A percentile compares a stretch with the other conserved stretches of the same genome.
Conservation (phyloP, 2,797 vertebrate species). For the Ctenopoma multispine region DNA sequence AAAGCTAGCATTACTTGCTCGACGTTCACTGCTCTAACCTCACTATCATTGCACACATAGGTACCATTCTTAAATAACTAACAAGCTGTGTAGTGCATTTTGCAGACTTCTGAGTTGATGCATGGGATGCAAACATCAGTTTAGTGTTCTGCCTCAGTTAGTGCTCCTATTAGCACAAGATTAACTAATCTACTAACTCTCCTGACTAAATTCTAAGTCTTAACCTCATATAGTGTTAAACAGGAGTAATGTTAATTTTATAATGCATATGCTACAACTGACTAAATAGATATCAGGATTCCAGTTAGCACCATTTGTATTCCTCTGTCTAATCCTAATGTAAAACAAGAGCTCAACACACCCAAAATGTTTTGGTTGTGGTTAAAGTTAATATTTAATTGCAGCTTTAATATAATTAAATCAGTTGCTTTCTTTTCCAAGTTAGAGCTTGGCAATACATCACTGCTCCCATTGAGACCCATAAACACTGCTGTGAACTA, state of each 20-base stretch:
- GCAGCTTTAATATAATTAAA: slow-evolving; percentile 69
- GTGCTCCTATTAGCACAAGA: slow-evolving; percentile 1
- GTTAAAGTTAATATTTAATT: slow-evolving; percentile 47
- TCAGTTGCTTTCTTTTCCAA: slow-evolving; percentile 48
- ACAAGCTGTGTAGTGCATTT: not conserved
- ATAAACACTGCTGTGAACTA: slow-evolving; percentile 52
- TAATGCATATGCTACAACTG: slow-evolving; percentile 6
- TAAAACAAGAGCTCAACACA: slow-evolving; percentile 65
- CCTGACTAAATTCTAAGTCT: not conserved
- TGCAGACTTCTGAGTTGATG: slow-evolving; percentile 16
- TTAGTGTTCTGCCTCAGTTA: not conserved
- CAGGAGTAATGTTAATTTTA: slow-evolving; percentile 10
- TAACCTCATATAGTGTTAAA: not conserved
- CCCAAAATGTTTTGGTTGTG: slow-evolving; percentile 56
- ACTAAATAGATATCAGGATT: slow-evolving; percentile 49
- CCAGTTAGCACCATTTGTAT: slow-evolving; percentile 49
- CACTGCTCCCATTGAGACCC: slow-evolving; percentile 38
- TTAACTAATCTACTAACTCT: not conserved
- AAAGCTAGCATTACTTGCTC: not conserved
- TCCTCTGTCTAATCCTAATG: slow-evolving; percentile 52
- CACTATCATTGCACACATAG: not conserved
- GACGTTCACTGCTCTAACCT: slow-evolving; percentile 5
- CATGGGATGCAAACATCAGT: not conserved
- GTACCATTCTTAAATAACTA: slow-evolving; percentile 9
- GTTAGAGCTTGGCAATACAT: slow-evolving; percentile 54